These are phyloP conservation scores for Temnothorax unifasciatus DNA, from an alignment of 2,888 invertebrate species.

Conservation along the genomic window DNA sequence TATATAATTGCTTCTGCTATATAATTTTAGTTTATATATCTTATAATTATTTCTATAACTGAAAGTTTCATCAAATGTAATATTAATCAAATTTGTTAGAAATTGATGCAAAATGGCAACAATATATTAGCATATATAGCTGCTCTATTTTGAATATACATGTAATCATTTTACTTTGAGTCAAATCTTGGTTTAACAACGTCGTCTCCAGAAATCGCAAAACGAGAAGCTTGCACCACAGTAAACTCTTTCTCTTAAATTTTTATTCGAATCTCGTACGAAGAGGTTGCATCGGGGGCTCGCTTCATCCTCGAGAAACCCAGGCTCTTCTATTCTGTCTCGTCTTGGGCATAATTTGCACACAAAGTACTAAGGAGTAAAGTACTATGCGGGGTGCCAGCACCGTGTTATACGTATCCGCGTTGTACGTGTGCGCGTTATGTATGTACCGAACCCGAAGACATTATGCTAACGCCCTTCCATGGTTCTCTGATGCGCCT, in stretches of 20 bases:
- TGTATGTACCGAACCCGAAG: slow-evolving; percentile 73
- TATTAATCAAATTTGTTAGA: neutral
- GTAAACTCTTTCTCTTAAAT: slow-evolving; percentile 72
- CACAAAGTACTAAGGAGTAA: slow-evolving; percentile 83
- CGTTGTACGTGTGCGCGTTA: slow-evolving; percentile 68
- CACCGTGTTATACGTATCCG: slow-evolving; percentile 53
- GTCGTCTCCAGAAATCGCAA: neutral
- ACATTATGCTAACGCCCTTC: slow-evolving; percentile 82
- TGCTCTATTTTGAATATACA: neutral
- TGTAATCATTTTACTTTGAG: neutral
- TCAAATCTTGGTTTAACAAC: slow-evolving; percentile 14
- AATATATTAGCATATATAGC: neutral
- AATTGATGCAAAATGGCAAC: neutral
- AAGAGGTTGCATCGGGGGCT: slow-evolving; percentile 71
- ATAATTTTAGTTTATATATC: neutral
- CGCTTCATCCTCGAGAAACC: slow-evolving; percentile 78
- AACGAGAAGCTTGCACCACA: neutral
- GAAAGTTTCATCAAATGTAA: neutral
- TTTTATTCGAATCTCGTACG: slow-evolving; percentile 75
- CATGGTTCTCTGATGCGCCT: slow-evolving; percentile 53
- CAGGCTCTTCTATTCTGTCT: slow-evolving; percentile 77
- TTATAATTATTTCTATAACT: neutral
- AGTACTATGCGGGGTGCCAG: slow-evolving; percentile 66
- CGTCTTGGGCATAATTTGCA: slow-evolving; percentile 84
- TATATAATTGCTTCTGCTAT: neutral